These are phyloP conservation scores for Oscheius sp. DNA, from an alignment of 2,888 invertebrate species.

Conservation along the genomic window DNA sequence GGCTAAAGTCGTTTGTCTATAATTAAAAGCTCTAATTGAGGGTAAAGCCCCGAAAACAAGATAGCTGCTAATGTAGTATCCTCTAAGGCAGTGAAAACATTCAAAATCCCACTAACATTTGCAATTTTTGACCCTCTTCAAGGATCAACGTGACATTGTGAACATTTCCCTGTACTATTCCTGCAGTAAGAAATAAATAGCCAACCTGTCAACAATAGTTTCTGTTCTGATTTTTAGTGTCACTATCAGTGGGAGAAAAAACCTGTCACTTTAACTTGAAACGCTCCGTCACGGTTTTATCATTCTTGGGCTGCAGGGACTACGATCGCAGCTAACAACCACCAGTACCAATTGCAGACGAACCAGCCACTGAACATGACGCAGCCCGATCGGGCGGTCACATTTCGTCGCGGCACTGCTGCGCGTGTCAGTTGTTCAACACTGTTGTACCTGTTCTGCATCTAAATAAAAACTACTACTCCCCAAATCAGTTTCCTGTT, in stretches of 20 bases:
- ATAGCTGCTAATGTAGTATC: not conserved
- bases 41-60: constrained; percentile 6
- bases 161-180: no score
- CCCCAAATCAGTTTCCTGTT: not conserved
- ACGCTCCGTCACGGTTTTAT: no score
- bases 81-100: not conserved
- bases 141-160: no score
- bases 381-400: constrained; percentile 24
- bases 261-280: no score
- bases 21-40: constrained; percentile 13
- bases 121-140: no score
- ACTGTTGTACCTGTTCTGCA: not conserved
- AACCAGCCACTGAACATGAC: constrained; percentile 25
- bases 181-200: not conserved
- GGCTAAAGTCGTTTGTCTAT: constrained; percentile 6
- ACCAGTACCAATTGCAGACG: not conserved
- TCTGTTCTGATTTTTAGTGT: not conserved
- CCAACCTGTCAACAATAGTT: not conserved
- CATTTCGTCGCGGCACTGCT: constrained; percentile 26
- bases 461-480: not conserved
- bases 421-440: constrained; percentile 10
- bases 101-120: no score
- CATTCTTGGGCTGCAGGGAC: no score
- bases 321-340: no score
- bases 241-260: no score